phyloP scores from a whole-genome alignment of 2,113 vertebrate species.

The Polypterus senegalus region DNA sequence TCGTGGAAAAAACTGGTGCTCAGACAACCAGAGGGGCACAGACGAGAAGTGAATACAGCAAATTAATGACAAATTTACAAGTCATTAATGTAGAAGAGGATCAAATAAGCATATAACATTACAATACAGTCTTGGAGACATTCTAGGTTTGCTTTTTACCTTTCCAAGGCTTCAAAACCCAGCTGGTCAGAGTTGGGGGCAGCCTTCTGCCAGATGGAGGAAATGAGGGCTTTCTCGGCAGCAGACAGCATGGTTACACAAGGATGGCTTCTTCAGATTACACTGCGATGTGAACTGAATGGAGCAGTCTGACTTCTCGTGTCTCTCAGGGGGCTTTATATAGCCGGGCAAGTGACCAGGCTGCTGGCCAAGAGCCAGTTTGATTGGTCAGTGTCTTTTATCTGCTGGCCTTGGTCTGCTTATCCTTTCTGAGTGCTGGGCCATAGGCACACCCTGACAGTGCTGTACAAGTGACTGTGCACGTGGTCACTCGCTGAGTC shows the following conservation, averaged over 20 bases:
- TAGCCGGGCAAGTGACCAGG: background rate
- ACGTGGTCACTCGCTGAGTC: no score
- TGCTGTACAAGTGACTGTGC: no score
- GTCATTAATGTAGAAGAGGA: no score
- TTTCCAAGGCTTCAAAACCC: background rate
- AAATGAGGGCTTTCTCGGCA: conserved; percentile 1
- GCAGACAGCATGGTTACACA: background rate
- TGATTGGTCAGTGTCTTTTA: background rate
- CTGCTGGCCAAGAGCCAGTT: background rate
- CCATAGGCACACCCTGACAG: no score
- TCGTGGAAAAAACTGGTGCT: no score
- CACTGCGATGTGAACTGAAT: background rate
- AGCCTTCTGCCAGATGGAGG: background rate
- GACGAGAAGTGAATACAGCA: no score
- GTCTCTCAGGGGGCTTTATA: background rate
- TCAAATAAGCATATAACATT: no score
- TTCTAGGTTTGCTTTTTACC: background rate
- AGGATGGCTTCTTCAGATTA: background rate
- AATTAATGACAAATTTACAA: no score
- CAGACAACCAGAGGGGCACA: no score
- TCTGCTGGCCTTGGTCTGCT: background rate
- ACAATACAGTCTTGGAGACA: no score
- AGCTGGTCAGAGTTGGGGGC: background rate
- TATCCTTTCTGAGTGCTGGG: no score
- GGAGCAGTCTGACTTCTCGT: background rate